A percentile compares a stretch with the other conserved stretches of the same genome.
Evolutionary conservation across 2,888 invertebrate species (phyloP).

Genomic region (Stictocephala bisonia): DNA sequence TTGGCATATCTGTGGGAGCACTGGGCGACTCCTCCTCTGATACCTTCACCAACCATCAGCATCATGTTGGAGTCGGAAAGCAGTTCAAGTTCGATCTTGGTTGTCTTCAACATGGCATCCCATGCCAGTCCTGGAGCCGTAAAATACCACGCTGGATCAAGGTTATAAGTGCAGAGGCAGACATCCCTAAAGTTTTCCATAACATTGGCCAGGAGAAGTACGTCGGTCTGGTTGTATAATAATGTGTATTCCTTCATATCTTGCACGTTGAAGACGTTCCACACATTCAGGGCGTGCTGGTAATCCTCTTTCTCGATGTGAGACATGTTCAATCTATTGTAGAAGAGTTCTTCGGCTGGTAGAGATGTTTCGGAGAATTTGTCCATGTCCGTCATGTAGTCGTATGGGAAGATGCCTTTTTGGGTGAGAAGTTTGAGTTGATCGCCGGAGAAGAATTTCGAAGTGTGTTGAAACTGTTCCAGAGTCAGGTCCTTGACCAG

Average conservation of each 20-base stretch:
- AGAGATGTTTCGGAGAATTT: constrained; percentile 49
- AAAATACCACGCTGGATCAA: constrained; percentile 47
- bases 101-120: constrained; percentile 40
- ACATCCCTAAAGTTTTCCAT: constrained; percentile 49
- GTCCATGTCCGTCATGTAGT: constrained; percentile 49
- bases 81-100: constrained; percentile 42
- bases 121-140: constrained; percentile 37
- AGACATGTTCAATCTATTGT: constrained; percentile 54
- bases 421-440: too few relatives aligned
- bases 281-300: constrained; percentile 61
- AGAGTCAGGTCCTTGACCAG: too few relatives aligned
- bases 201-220: constrained; percentile 46
- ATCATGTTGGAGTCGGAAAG: constrained; percentile 45
- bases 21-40: constrained; percentile 44
- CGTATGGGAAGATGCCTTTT: constrained; percentile 53
- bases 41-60: constrained; percentile 48
- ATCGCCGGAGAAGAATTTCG: too few relatives aligned
- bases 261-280: constrained; percentile 60
- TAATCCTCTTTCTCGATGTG: constrained; percentile 59
- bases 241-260: constrained; percentile 61
- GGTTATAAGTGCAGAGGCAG: neutral
- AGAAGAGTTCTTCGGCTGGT: constrained; percentile 57
- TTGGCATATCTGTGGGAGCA: constrained; percentile 20
- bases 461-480: too few relatives aligned
- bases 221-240: constrained; percentile 41